Evolutionary conservation across 2,888 invertebrate genomes (phyloP).

Genomic region (Ochropleura plecta): DNA sequence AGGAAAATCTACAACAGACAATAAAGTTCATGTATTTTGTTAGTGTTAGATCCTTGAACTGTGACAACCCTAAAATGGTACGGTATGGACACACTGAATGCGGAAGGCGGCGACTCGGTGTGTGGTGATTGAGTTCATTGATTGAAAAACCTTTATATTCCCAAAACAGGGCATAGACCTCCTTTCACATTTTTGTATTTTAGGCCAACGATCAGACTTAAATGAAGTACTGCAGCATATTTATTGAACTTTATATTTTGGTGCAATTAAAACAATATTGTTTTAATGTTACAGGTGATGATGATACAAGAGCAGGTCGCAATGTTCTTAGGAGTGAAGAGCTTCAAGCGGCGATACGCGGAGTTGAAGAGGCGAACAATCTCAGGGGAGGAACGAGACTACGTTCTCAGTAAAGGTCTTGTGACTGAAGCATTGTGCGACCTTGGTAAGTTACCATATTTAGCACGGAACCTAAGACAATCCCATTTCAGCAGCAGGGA

Average conservation of each 20-base stretch:
- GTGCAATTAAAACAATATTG: neutral
- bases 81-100: neutral
- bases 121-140: neutral
- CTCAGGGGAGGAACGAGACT: conserved; percentile 96
- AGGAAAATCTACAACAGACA: neutral
- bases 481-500: too few species aligned
- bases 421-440: conserved; percentile 98
- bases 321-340: conserved; percentile 98
- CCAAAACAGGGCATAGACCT: too few species aligned
- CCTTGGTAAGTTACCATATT: conserved; percentile 91
- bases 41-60: neutral
- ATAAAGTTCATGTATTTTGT: neutral
- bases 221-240: too few species aligned
- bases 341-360: conserved; percentile 99
- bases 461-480: too few species aligned
- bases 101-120: neutral
- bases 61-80: neutral
- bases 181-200: too few species aligned
- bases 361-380: conserved; percentile 95
- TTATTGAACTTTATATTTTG: too few species aligned
- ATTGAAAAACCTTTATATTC: too few species aligned
- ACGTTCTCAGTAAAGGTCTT: conserved; percentile 94
- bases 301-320: conserved; percentile 99
- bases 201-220: too few species aligned
- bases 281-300: conserved; percentile 92